Base-by-base conservation (phyloP, 1,140 invertebrate species). In the Homalodisca vitripennis region DNA sequence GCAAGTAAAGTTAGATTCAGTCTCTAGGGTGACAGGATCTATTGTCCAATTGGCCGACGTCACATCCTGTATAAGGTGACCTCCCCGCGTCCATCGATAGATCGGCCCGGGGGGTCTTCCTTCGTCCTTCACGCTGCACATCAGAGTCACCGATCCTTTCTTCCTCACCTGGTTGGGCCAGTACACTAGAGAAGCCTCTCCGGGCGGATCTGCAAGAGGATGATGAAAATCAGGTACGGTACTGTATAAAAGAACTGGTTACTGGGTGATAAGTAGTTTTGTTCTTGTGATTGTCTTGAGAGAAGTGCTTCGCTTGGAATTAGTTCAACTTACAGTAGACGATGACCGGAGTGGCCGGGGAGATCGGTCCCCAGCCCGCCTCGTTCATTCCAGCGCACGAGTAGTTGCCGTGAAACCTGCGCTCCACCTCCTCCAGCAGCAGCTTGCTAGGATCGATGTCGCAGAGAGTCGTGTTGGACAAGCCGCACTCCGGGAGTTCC, bases 381-480 rank as follows among this genome's bases (percentile, higher is more conserved):
- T 86, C 85, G 80, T 95, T 95, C 75, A 87, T 88, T 1, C 92
- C 93, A 75, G 91, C 87, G 78, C 94, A 96, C 0, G 92, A 93
- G 79, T 94, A 96, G 79, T 95, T 95, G n/a, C 93, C 94, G 71
- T 94, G 92, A 77, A 95, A 94, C 62, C 86, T 88, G 69, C 92
- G 85, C 6, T 87, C 89, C 17, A 95, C 93, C 71, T 88, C 87
- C 73, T 93, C 89, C 22, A 95, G 82, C 32, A 93, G 82, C 71
- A 95, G 81, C 80, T 92, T 89, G 68, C 89, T 92, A 0, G 92
- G 92, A 77, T 95, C 91, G 73, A 94, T 88, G 77, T 91, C 89
- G 79, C 92, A 94, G 57, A 93, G 87, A 72, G 51, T 67, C 10
- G 72, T 57, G 48, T 72, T 72, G 13, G 71, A 63, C 26, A 46